Conservation (phyloP, 1,140 invertebrate genomes). For the Neoseiulus cucumeris region DNA sequence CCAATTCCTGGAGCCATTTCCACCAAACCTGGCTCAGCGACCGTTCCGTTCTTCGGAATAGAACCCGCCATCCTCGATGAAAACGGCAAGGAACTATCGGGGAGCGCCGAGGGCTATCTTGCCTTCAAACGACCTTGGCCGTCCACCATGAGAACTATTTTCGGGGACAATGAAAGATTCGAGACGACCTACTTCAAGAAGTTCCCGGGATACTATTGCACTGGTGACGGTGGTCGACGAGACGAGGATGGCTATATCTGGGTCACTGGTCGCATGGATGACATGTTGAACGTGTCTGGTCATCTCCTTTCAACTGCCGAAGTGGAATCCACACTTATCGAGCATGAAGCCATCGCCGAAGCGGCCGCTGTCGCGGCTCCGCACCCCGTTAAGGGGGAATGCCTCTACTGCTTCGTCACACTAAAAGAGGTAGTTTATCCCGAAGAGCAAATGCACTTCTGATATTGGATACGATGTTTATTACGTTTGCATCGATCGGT, state of each 20-base stretch:
- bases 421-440: constrained; percentile 41
- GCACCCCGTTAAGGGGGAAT: constrained; percentile 84
- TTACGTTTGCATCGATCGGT: background rate
- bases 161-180: constrained; percentile 74
- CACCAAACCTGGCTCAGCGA: constrained; percentile 87
- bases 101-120: constrained; percentile 76
- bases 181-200: constrained; percentile 84
- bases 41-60: constrained; percentile 91
- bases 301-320: constrained; percentile 92
- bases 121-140: constrained; percentile 85
- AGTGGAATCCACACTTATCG: constrained; percentile 65
- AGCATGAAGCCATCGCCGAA: constrained; percentile 61
- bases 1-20: constrained; percentile 81
- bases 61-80: constrained; percentile 67
- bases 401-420: constrained; percentile 86
- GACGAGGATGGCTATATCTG: constrained; percentile 88
- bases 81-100: constrained; percentile 60
- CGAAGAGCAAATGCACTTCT: too few species aligned
- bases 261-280: constrained; percentile 90
- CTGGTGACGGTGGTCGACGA: constrained; percentile 66
- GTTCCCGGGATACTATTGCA: constrained; percentile 88
- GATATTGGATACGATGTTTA: background rate
- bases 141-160: constrained; percentile 84
- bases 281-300: constrained; percentile 94
- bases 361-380: constrained; percentile 83